Evolutionary conservation across 1,140 invertebrate species (phyloP).

Genomic region (Zaprionus africanus): DNA sequence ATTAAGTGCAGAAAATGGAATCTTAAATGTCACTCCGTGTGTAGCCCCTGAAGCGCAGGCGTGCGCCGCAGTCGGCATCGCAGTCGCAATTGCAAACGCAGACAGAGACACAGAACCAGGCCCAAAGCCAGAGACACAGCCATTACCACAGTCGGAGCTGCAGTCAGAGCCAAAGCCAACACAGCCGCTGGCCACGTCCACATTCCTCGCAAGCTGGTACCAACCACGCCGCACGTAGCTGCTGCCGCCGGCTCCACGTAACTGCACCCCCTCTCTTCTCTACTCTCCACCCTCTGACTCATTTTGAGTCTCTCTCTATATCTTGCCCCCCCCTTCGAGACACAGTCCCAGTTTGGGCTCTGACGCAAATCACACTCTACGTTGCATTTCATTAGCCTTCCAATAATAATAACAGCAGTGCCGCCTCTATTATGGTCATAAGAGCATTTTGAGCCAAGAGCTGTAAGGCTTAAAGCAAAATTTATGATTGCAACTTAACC

Average conservation of each 20-base stretch:
- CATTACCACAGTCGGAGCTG: not conserved
- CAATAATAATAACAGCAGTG: slow-evolving; percentile 17
- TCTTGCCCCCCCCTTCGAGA: not conserved
- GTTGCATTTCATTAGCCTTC: slow-evolving; percentile 51
- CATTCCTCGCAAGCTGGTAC: slow-evolving; percentile 29
- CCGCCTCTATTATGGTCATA: slow-evolving; percentile 36
- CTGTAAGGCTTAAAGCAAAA: slow-evolving; percentile 45
- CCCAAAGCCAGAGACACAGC: slow-evolving; percentile 13
- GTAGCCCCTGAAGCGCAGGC: slow-evolving; percentile 28
- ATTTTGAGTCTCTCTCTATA: not conserved
- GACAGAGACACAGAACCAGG: not conserved
- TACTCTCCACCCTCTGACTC: not conserved
- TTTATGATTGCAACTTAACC: slow-evolving; percentile 44
- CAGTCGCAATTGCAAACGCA: not conserved
- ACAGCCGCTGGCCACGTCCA: slow-evolving; percentile 42
- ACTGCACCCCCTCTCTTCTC: not conserved
- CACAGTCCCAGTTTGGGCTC: slow-evolving; percentile 12
- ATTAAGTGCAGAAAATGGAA: slow-evolving; percentile 48
- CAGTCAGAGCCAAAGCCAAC: slow-evolving; percentile 8
- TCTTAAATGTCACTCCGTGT: slow-evolving; percentile 39
- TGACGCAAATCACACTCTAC: slow-evolving; percentile 43
- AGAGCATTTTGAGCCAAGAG: slow-evolving; percentile 29
- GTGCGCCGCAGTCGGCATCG: slow-evolving; percentile 15
- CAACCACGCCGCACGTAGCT: slow-evolving; percentile 33
- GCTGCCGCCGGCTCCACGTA: slow-evolving; percentile 17